These are phyloP conservation scores for Trididemnum nubilum DNA, from an alignment of 23 tunicate genomes.

Conservation along the genomic window DNA sequence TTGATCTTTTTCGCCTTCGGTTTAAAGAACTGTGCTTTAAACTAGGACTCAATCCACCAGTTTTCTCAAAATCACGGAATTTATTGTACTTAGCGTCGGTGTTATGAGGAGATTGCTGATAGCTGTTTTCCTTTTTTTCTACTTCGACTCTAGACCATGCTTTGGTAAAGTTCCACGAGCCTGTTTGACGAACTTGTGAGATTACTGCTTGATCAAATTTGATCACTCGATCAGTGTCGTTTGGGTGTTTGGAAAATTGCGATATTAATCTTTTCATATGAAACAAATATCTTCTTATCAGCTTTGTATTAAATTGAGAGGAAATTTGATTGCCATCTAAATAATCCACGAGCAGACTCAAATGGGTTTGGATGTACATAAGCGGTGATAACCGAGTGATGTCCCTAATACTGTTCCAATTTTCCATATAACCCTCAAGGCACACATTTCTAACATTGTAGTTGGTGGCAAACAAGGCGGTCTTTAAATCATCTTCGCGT, in stretches of 20 bases:
- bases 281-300: background rate
- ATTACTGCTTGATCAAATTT: conserved; percentile 4
- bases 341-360: background rate
- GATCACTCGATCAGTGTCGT: background rate
- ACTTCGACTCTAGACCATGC: background rate
- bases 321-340: background rate
- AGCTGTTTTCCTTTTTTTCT: background rate
- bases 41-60: too few species aligned
- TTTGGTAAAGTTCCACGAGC: background rate
- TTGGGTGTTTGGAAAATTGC: background rate
- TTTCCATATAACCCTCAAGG: background rate
- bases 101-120: background rate
- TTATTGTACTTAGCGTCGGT: background rate
- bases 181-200: background rate
- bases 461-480: background rate
- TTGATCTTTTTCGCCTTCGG: background rate
- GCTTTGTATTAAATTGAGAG: background rate
- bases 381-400: background rate
- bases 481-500: background rate
- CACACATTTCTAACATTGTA: background rate
- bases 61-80: background rate
- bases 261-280: background rate
- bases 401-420: background rate
- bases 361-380: background rate
- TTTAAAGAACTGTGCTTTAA: too few species aligned